Conservation (phyloP, 2,797 vertebrate genomes). For the Lutjanus argentimaculatus region DNA sequence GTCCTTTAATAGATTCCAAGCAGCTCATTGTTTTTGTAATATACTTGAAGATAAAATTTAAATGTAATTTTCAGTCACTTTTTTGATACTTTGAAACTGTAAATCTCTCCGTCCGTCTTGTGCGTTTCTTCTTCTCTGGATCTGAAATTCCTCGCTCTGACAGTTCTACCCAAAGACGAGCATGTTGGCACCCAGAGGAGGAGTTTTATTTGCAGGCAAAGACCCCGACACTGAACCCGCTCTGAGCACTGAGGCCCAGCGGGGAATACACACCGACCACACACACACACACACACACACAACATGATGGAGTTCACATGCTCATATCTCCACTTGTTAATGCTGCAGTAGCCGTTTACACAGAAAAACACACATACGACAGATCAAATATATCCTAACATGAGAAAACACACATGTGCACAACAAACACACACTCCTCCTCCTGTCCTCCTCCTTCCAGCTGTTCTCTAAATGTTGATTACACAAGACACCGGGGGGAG, state of each 20-base stretch:
- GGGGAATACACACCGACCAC: slow-evolving; percentile 59
- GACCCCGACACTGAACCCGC: slow-evolving; percentile 73
- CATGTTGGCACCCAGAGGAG: slow-evolving; percentile 56
- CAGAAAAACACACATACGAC: slow-evolving; percentile 24
- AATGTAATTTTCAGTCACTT: background rate
- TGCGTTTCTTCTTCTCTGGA: slow-evolving; percentile 6
- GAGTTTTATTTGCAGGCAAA: slow-evolving; percentile 64
- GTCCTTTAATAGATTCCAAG: too few species aligned
- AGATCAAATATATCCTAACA: slow-evolving; percentile 47
- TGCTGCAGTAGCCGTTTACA: background rate
- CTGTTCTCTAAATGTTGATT: slow-evolving; percentile 85
- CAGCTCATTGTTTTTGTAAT: too few species aligned
- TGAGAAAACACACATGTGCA: slow-evolving; percentile 52
- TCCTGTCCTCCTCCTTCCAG: slow-evolving; percentile 71
- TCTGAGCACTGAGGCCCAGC: slow-evolving; percentile 61
- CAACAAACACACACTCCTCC: slow-evolving; percentile 41
- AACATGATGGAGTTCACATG: slow-evolving; percentile 2
- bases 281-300: slow-evolving; percentile 28
- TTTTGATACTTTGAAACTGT: slow-evolving; percentile 2
- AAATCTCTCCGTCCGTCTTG: background rate
- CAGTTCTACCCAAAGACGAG: slow-evolving; percentile 53
- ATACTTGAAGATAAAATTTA: too few species aligned
- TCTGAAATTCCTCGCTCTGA: slow-evolving; percentile 40
- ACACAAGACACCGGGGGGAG: slow-evolving; percentile 79
- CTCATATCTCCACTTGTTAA: slow-evolving; percentile 19